Evolutionary conservation across 2,797 vertebrate genomes (phyloP), one percentile per base, ranked within the genome.

Genomic region (Helicolenus hilgendorfi): DNA sequence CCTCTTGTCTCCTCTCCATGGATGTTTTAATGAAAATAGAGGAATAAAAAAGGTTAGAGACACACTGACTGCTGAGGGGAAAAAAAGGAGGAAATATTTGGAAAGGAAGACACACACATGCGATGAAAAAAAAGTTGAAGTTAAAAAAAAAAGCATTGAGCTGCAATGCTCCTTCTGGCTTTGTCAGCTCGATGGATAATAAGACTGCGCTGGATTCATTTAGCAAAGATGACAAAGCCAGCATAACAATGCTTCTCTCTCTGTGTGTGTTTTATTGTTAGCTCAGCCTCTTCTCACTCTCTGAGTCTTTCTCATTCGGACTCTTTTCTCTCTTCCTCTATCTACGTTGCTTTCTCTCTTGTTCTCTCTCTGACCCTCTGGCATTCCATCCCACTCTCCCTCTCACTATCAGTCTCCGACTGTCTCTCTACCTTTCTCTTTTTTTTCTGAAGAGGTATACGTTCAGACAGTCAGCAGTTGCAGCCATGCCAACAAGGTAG

Each of bases 11-110:
- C 73, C 11, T 68, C 56, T 56, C 24, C 59, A 29, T 2, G 29
- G 72, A 87, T 72, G n/a, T 74, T 76, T 86, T 72, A 81, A 87
- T 71, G 56, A 79, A 88, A 86, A 72, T 8, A 33, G 68, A 79
- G 33, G 29, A 41, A 80, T 36, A 41, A 15, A 82, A 72, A 41
- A 72, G 59, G 84, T 82, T 55, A 67, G 24, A 81, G 53, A 72
- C 49, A 56, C 56, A 38, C 2, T 5, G 36, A 63, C 75, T 53
- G 45, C 7, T 1, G 10, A 3, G 9, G 60, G 20, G 36, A 82
- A 81, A 75, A 56, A 83, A 80, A 87, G 7, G 13, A n/a, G 3
- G 31, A 67, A 49, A 60, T 45, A 64, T 33, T 53, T 13, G 24
- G 10, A 79, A 78, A 78, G 18, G 41, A 55, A 74, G 38, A 41